Percentiles rank a stretch among this genome's conserved stretches.
These are phyloP conservation scores for Acronicta psi DNA, from an alignment of 2,888 invertebrate genomes.

Conservation along the genomic window DNA sequence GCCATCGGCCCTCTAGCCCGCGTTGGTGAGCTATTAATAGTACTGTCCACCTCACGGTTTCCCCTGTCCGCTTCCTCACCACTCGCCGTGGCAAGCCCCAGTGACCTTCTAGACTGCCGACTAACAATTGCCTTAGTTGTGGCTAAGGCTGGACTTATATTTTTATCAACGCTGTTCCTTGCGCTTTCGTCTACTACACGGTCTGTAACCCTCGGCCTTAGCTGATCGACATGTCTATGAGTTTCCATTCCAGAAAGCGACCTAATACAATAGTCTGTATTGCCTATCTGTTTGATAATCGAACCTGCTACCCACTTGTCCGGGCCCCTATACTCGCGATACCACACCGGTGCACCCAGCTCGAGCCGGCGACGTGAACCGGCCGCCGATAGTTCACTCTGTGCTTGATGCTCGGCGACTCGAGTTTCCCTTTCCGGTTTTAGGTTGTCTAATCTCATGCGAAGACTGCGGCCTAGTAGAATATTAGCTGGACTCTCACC, in stretches of 20 bases:
- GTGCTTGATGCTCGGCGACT: not conserved
- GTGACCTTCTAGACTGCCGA: no score
- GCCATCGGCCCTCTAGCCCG: no score
- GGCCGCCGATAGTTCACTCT: not conserved
- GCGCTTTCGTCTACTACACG: no score
- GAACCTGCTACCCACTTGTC: constrained; percentile 2
- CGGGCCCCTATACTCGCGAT: not conserved
- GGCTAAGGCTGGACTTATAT: no score
- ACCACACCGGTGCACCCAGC: not conserved
- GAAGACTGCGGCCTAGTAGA: constrained; percentile 19
- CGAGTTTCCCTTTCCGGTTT: constrained; percentile 4
- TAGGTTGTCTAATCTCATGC: constrained; percentile 31
- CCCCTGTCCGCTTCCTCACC: no score
- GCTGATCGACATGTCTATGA: constrained; percentile 8
- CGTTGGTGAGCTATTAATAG: no score
- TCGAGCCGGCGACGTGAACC: not conserved
- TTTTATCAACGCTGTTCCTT: no score
- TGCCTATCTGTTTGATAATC: not conserved
- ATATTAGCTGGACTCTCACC: constrained; percentile 37
- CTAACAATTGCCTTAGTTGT: no score
- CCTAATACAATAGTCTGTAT: constrained; percentile 1
- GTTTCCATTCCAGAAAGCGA: not conserved
- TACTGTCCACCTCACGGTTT: no score
- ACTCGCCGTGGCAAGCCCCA: no score
- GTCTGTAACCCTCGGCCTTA: no score